phyloP scores from a whole-genome alignment of 2,888 invertebrate species.

The Caenorhabditis macrosperma region DNA sequence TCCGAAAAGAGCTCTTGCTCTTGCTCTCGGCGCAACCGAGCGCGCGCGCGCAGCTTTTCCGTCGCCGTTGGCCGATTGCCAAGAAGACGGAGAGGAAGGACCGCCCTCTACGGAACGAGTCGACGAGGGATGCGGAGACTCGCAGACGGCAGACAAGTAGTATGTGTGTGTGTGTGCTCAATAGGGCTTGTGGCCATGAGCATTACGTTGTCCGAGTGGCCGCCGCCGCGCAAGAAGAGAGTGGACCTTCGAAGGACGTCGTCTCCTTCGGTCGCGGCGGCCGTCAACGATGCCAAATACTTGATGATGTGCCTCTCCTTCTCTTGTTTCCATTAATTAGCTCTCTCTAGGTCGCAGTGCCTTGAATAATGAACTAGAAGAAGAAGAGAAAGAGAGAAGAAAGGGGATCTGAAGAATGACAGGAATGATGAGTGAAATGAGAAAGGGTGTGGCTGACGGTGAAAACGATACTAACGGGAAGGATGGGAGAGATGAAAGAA shows the following conservation, averaged over 20 bases:
- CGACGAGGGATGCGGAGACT: background rate
- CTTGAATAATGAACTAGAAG: slow-evolving; percentile 18
- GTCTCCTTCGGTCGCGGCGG: background rate
- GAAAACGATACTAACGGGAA: slow-evolving; percentile 10
- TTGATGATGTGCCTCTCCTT: background rate
- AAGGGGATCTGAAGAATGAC: slow-evolving; percentile 20
- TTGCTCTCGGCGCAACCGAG: slow-evolving; percentile 14
- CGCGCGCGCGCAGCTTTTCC: slow-evolving; percentile 17
- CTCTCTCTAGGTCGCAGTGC: slow-evolving; percentile 20
- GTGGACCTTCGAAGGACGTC: slow-evolving; percentile 15
- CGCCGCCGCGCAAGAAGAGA: background rate
- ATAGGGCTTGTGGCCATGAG: slow-evolving; percentile 9
- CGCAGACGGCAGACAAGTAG: background rate
- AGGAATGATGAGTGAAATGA: slow-evolving; percentile 5
- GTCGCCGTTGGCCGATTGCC: slow-evolving; percentile 29
- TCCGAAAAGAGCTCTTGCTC: slow-evolving; percentile 47
- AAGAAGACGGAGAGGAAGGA: slow-evolving; percentile 8
- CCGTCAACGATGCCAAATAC: background rate
- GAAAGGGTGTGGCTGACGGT: slow-evolving; percentile 6
- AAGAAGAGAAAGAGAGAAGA: slow-evolving; percentile 9
- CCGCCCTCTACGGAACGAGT: slow-evolving; percentile 6
- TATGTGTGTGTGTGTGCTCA: slow-evolving; percentile 13
- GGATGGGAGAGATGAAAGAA: background rate
- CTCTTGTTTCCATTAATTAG: slow-evolving; percentile 11
- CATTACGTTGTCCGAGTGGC: background rate